phyloP scores from a whole-genome alignment of 2,888 invertebrate species.

The Drosophila koepferae region DNA sequence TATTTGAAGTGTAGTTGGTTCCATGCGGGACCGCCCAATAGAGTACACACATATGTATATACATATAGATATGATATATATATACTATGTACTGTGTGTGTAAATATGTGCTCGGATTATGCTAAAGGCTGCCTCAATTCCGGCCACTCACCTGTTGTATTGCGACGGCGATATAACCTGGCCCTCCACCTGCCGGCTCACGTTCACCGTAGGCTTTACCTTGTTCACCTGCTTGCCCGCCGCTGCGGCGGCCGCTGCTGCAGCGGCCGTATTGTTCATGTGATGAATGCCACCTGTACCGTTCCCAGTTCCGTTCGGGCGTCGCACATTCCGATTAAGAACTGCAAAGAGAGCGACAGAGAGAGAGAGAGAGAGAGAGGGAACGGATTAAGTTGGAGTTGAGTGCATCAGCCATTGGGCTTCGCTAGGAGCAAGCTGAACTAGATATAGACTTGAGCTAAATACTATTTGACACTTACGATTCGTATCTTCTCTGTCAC shows the following conservation, averaged over 20 bases:
- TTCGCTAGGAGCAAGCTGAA: background rate
- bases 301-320: constrained; percentile 83
- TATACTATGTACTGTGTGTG: background rate
- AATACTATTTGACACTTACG: constrained; percentile 88
- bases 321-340: constrained; percentile 91
- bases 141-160: constrained; percentile 87
- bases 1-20: constrained; percentile 36
- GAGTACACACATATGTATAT: constrained; percentile 19
- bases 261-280: constrained; percentile 88
- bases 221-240: constrained; percentile 92
- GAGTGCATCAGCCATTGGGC: constrained; percentile 8
- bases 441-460: background rate
- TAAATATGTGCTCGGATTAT: constrained; percentile 28
- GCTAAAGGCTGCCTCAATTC: constrained; percentile 9
- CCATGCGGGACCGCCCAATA: constrained; percentile 38
- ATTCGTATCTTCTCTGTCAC: constrained; percentile 91
- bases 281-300: constrained; percentile 79
- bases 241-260: constrained; percentile 82
- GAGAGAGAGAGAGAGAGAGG: background rate
- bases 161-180: constrained; percentile 89
- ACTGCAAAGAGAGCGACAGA: constrained; percentile 86
- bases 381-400: constrained; percentile 14
- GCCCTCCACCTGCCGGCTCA: constrained; percentile 90
- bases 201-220: constrained; percentile 94
- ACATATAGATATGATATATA: constrained; percentile 7